Evolutionary conservation across 1,140 invertebrate species (phyloP).

Genomic region (Tetramorium simillimum): DNA sequence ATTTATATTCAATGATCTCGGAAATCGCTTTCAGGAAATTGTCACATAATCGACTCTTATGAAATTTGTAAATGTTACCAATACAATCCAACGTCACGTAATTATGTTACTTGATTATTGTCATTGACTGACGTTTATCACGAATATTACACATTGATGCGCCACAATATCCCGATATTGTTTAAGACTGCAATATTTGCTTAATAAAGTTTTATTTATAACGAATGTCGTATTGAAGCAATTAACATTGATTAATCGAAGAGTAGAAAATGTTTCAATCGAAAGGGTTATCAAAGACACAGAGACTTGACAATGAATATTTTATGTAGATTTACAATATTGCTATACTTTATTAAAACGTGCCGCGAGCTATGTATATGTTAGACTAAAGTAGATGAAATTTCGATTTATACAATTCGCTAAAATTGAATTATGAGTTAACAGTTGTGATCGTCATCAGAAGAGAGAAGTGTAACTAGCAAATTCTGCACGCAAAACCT

Average conservation of each 20-base stretch:
- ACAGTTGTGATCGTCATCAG: not conserved
- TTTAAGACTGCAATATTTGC: conserved; percentile 2
- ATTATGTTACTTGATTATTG: not conserved
- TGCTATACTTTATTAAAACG: not conserved
- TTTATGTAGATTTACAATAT: conserved; percentile 27
- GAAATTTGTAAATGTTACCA: not conserved
- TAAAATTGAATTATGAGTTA: not conserved
- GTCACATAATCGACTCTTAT: not conserved
- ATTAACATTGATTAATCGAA: not conserved
- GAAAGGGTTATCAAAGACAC: conserved; percentile 1
- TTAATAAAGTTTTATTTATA: conserved; percentile 26
- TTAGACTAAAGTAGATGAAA: not conserved
- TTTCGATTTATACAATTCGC: not conserved
- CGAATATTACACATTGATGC: not conserved
- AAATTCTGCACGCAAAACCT: not conserved
- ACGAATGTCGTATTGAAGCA: not conserved
- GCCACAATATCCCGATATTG: not conserved
- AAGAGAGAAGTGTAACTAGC: not conserved
- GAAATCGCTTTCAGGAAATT: not conserved
- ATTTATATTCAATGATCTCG: not conserved
- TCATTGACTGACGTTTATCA: not conserved
- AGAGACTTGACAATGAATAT: not conserved
- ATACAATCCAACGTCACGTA: not conserved
- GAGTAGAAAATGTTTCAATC: not conserved
- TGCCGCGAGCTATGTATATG: not conserved